phyloP scores from a whole-genome alignment of 2,888 invertebrate genomes.

The Meloe dianella region DNA sequence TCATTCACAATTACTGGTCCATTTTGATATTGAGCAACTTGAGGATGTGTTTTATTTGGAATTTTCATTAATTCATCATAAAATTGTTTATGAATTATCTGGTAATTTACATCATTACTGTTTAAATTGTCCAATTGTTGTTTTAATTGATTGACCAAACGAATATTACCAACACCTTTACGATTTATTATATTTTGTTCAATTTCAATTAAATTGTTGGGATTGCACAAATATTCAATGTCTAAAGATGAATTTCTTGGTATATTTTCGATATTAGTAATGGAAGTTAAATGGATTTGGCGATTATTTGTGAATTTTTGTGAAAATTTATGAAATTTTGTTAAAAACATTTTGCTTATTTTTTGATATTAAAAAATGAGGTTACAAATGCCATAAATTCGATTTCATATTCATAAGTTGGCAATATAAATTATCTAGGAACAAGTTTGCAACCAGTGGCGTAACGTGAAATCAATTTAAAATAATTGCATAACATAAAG shows the following conservation, averaged over 20 bases:
- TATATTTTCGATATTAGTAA: neutral
- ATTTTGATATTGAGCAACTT: slow-evolving; percentile 64
- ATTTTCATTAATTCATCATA: slow-evolving; percentile 68
- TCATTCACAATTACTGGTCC: slow-evolving; percentile 65
- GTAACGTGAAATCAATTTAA: no score
- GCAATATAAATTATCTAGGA: no score
- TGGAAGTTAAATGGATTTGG: neutral
- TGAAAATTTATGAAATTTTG: neutral
- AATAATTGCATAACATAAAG: no score
- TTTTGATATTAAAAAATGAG: neutral
- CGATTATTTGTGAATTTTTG: neutral
- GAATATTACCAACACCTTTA: slow-evolving; percentile 73
- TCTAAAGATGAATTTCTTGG: slow-evolving; percentile 56
- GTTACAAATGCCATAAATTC: neutral
- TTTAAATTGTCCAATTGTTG: slow-evolving; percentile 50
- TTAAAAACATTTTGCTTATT: neutral
- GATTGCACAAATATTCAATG: slow-evolving; percentile 68
- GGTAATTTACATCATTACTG: slow-evolving; percentile 39
- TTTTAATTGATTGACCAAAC: slow-evolving; percentile 63
- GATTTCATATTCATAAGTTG: no score
- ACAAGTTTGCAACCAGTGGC: no score
- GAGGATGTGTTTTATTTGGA: slow-evolving; percentile 79
- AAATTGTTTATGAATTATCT: slow-evolving; percentile 55
- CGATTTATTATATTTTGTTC: slow-evolving; percentile 68
- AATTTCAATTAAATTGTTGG: slow-evolving; percentile 66